Percentiles rank a stretch among this genome's conserved stretches.
These are phyloP conservation scores for Probaryconus sp. DNA, from an alignment of 1,140 invertebrate genomes.

Conservation along the genomic window DNA sequence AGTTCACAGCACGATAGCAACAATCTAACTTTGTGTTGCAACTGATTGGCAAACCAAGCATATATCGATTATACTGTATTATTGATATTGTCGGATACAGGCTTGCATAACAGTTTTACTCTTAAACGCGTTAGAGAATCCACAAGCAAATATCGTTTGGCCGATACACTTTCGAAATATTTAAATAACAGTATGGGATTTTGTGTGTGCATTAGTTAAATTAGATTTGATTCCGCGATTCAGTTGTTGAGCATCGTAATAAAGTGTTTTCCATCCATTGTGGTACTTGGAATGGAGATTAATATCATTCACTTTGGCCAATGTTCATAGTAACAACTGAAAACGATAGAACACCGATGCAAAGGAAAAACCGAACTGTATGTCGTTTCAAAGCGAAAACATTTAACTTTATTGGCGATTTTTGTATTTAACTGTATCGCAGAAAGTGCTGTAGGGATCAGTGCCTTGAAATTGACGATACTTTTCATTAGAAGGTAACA, in stretches of 20 bases:
- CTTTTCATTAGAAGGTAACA: too few species aligned
- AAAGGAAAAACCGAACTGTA: too few species aligned
- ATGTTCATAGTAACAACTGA: too few species aligned
- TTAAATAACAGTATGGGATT: conserved; percentile 17
- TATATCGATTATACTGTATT: conserved; percentile 62
- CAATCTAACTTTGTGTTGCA: conserved; percentile 32
- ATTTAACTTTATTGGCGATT: too few species aligned
- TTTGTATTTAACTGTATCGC: too few species aligned
- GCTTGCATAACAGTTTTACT: conserved; percentile 1
- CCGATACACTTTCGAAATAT: conserved; percentile 11
- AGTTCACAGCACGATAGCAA: conserved; percentile 41
- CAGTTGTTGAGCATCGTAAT: conserved; percentile 7
- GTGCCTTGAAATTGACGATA: too few species aligned
- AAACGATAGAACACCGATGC: too few species aligned
- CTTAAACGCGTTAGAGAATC: conserved; percentile 36
- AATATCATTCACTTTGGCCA: conserved; percentile 10
- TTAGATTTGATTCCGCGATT: conserved; percentile 41
- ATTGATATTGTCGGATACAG: conserved; percentile 59
- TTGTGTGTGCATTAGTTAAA: conserved; percentile 33
- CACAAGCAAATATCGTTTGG: conserved; percentile 19
- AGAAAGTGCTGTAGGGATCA: too few species aligned
- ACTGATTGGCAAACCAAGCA: conserved; percentile 63
- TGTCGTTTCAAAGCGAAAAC: too few species aligned
- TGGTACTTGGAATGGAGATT: conserved; percentile 11
- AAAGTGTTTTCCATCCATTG: conserved; percentile 9